These are phyloP conservation scores for Trogon surrucura DNA, from an alignment of 2,113 vertebrate genomes.

Conservation along the genomic window DNA sequence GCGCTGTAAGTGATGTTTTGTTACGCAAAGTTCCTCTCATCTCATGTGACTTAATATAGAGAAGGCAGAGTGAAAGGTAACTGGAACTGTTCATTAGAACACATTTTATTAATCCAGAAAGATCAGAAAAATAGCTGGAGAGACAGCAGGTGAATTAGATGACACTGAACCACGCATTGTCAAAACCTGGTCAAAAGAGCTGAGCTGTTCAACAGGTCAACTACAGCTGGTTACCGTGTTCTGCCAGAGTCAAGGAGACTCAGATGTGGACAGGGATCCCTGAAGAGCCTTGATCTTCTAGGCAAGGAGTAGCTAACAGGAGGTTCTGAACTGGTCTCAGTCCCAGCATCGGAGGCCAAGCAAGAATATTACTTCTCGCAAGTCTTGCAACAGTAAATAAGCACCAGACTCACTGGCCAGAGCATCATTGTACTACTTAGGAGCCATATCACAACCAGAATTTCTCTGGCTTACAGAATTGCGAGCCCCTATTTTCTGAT, in stretches of 20 bases:
- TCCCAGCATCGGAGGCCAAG: neutral
- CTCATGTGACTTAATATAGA: neutral
- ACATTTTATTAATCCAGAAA: conserved; percentile 39
- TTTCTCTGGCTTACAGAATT: neutral
- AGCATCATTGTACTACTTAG: neutral
- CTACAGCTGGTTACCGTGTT: neutral
- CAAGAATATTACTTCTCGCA: neutral
- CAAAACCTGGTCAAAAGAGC: conserved; percentile 3
- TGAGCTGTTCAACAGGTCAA: neutral
- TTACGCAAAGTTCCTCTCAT: neutral
- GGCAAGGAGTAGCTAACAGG: neutral
- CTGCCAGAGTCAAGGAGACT: neutral
- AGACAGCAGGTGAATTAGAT: neutral
- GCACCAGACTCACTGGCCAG: neutral
- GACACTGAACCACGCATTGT: neutral
- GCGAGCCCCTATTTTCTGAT: neutral
- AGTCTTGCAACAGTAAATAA: neutral
- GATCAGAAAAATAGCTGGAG: neutral
- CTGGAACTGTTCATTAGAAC: conserved; percentile 31
- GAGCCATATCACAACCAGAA: neutral
- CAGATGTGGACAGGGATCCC: neutral
- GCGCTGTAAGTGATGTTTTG: neutral
- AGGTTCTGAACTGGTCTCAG: neutral
- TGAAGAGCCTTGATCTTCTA: neutral
- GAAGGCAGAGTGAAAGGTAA: neutral